Percentiles rank a stretch among this genome's conserved stretches.
These are phyloP conservation scores for Oxyura jamaicensis DNA, from an alignment of 2,113 vertebrate species.

Conservation along the genomic window DNA sequence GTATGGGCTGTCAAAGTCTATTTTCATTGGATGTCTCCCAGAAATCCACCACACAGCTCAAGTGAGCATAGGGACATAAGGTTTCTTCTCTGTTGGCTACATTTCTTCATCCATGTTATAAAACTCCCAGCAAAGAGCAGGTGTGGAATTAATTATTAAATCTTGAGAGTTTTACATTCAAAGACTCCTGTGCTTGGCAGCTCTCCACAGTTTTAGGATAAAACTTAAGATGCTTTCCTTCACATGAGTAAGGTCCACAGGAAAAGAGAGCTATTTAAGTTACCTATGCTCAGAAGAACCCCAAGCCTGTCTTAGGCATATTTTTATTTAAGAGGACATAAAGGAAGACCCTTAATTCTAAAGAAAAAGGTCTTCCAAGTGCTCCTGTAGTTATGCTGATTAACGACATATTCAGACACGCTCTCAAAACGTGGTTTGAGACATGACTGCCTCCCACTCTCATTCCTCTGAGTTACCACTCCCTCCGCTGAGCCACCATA, in stretches of 20 bases:
- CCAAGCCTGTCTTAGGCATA: background rate
- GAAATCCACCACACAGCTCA: background rate
- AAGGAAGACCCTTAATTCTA: constrained; percentile 25
- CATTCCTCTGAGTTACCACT: constrained; percentile 44
- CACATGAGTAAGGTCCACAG: background rate
- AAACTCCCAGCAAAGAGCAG: background rate
- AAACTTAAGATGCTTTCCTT: background rate
- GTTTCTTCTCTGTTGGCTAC: background rate
- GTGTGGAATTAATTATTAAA: background rate
- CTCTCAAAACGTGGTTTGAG: background rate
- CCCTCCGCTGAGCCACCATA: background rate
- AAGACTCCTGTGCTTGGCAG: background rate
- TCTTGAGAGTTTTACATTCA: background rate
- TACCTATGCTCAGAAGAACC: background rate
- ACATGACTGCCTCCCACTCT: constrained; percentile 42
- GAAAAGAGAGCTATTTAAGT: background rate
- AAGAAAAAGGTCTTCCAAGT: background rate
- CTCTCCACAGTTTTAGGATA: background rate
- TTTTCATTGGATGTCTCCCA: constrained; percentile 15
- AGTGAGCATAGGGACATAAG: background rate
- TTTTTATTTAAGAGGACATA: background rate
- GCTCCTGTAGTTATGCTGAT: constrained; percentile 6
- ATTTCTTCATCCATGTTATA: background rate
- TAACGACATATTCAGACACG: constrained; percentile 21
- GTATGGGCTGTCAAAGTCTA: background rate